A percentile compares a stretch with the other conserved stretches of the same genome.
Evolutionary conservation across 2,113 vertebrate species (phyloP).

Genomic region (Aspidoscelis tigris): DNA sequence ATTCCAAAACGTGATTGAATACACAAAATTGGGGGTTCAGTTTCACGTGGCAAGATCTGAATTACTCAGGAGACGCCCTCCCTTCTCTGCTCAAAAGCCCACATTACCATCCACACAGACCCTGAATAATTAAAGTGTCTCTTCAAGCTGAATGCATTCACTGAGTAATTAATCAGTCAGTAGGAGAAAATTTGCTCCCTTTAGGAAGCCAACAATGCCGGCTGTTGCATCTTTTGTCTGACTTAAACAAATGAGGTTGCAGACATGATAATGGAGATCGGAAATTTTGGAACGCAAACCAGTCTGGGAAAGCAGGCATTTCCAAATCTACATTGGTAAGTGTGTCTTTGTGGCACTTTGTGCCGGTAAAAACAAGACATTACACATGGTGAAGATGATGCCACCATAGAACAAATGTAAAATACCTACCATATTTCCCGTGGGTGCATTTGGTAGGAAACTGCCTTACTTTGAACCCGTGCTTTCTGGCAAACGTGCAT

Average conservation of each 20-base stretch:
- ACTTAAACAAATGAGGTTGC: conserved; percentile 22
- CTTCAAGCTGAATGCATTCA: conserved; percentile 21
- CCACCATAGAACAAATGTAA: no score
- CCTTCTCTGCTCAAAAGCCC: not conserved
- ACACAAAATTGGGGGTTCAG: conserved; percentile 2
- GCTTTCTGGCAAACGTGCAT: not conserved
- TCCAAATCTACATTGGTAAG: not conserved
- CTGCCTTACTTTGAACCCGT: not conserved
- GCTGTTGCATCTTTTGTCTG: conserved; percentile 27
- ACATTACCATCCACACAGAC: not conserved
- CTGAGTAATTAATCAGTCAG: conserved; percentile 38
- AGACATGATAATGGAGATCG: not conserved
- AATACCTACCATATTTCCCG: no score
- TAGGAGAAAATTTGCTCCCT: conserved; percentile 21
- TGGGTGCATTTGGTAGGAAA: no score
- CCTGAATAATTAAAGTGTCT: conserved; percentile 37
- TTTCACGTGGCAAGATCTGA: conserved; percentile 1
- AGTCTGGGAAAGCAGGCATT: not conserved
- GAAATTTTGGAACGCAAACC: not conserved
- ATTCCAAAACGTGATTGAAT: not conserved
- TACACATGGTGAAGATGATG: no score
- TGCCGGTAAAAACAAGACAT: not conserved
- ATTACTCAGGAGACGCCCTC: not conserved
- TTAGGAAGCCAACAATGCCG: conserved; percentile 17
- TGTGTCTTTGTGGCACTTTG: not conserved